Evolutionary conservation across 2,888 invertebrate species (phyloP), one percentile per base, ranked within the genome.

Genomic region (Camponotus fellah): DNA sequence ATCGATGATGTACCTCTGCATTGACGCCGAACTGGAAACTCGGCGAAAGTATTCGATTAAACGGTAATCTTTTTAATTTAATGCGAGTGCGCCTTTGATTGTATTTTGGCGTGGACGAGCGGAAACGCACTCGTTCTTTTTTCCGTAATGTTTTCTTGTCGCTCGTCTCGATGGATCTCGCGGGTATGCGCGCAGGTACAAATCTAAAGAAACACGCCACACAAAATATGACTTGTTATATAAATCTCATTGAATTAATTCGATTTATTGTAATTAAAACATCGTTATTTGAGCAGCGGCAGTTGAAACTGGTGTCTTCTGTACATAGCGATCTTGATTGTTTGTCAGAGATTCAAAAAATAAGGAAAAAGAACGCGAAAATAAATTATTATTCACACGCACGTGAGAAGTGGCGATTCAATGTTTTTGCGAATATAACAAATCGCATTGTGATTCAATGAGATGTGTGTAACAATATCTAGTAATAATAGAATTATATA

Each of bases 371-470:
- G 32, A 8, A 6, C 10, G 56, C 71, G 49, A 58, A 66, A 34
- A 68, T 34, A 71, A 82, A 84, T 53, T 65, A 82, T 26, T 26
- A 37, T 43, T 37, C 64, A 72, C 26, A 69, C 74, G 58, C 75
- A 85, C 75, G 49, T n/a, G n/a, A 3, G 10, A 43, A 58, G 46
- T 81, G 72, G 87, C 87, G 89, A 86, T 87, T 0, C 40, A 34
- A 75, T 34, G 65, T 46, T 46, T 90, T 91, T 91, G 87, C 83
- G 83, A 85, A 86, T 86, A 89, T 88, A 90, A 91, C 84, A 89
- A 79, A 88, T 88, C 88, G 89, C 88, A 88, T 91, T 32, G 34
- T 92, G 90, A 93, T 92, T 92, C 92, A 92, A 90, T 90, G 89
- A 92, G 86, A 92, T 90, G 91, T 92, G 91, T 92, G 91, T 92